A percentile compares a stretch with the other conserved stretches of the same genome.
Evolutionary conservation across 2,113 vertebrate genomes (phyloP).

Genomic region (Azemiops feae): DNA sequence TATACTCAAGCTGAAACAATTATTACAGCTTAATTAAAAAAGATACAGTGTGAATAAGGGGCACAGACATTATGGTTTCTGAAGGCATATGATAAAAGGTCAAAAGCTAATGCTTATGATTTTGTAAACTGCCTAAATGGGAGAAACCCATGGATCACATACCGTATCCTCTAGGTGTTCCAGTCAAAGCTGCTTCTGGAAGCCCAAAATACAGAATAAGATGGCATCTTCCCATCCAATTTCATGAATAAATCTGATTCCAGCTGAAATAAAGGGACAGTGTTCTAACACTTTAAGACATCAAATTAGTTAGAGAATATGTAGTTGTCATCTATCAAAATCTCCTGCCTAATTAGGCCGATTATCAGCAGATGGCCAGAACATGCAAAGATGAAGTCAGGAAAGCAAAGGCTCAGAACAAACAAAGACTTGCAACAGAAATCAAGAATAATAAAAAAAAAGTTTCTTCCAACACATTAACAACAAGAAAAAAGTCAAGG

Average conservation of each 20-base stretch:
- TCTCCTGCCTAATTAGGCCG: not conserved
- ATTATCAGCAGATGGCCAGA: too few relatives aligned
- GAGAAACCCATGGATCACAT: not conserved
- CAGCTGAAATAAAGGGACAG: not conserved
- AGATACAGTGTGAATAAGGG: not conserved
- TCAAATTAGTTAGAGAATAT: not conserved
- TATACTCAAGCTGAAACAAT: not conserved
- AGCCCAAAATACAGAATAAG: not conserved
- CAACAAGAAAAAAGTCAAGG: too few relatives aligned
- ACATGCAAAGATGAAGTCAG: too few relatives aligned
- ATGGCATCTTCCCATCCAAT: not conserved
- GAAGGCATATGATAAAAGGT: not conserved
- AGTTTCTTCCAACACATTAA: too few relatives aligned
- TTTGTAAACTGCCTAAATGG: not conserved
- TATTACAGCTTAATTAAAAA: not conserved
- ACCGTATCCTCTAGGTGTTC: not conserved
- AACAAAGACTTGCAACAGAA: too few relatives aligned
- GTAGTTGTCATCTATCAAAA: not conserved
- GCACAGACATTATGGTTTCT: not conserved
- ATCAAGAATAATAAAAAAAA: too few relatives aligned
- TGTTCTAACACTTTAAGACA: not conserved
- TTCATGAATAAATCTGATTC: not conserved
- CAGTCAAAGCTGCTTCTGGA: not conserved
- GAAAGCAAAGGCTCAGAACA: too few relatives aligned
- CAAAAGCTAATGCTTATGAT: not conserved